Evolutionary conservation across 2,797 vertebrate species (phyloP), one percentile per base, ranked within the genome.

Genomic region (Mormyrus proboscirostris): DNA sequence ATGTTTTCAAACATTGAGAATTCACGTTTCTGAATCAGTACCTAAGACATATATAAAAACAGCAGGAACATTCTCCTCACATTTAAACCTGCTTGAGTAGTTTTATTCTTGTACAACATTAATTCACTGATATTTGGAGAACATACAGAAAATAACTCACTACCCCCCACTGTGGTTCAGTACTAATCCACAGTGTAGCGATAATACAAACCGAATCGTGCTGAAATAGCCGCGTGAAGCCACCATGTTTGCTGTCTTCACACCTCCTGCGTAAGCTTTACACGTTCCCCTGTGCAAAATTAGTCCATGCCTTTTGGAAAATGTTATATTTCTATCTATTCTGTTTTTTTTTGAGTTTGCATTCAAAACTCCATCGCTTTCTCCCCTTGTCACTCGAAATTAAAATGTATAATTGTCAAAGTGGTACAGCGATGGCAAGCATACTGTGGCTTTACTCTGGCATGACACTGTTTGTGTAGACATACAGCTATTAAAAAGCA

Each of bases 251-350:
- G 2, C 50, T 9, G 53, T n/a, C 25, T 59, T 87, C 85, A 87
- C 85, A 87, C 85, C 85, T 87, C 85, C 50, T 22, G 82, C 22
- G 22, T n/a, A 59, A 41, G 33, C 53, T 38, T 51, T 14, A 19
- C 51, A 57, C 59, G 85, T 59, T 16, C 85, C 53, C 33, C 53
- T 14, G 50, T 59, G n/a, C 25, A 51, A n/a, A 84, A 84, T 84
- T 25, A 84, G 44, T 51, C 82, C 50, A 14, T 38, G 85, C 85
- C 53, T 55, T 87, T 87, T 87, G 85, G 85, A 87, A 22, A 87
- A 38, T 38, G 53, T 41, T 44, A 29, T 86, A 33, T 9, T 44
- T 44, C 73, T 44, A 7, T 59, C 29, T 6, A n/a, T 55, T 33
- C 51, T 38, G 7, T 38, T 55, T 59, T 83, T 38, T 86, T 29